Percentiles rank a stretch among this genome's conserved stretches.
These are phyloP conservation scores for Macrobrachium rosenbergii DNA, from an alignment of 1,140 invertebrate genomes.

Conservation along the genomic window DNA sequence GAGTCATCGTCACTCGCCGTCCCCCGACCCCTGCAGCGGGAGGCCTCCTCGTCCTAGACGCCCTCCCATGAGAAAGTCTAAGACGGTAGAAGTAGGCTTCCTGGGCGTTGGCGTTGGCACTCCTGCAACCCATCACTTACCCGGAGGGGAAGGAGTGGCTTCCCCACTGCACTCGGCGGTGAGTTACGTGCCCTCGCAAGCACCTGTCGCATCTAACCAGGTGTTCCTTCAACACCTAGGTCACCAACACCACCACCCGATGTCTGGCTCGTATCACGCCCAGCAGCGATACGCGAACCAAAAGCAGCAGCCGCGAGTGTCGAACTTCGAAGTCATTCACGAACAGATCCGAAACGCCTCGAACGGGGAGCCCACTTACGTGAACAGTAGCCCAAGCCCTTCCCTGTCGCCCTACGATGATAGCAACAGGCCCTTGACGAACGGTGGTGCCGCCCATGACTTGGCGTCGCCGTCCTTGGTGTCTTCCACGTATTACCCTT, in stretches of 20 bases:
- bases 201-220: not conserved
- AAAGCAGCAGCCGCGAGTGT: not conserved
- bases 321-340: constrained; percentile 21
- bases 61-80: constrained; percentile 44
- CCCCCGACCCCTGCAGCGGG: constrained; percentile 45
- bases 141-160: not conserved
- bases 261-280: not conserved
- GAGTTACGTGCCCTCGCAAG: not conserved
- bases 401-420: too few relatives aligned
- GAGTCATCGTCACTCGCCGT: constrained; percentile 30
- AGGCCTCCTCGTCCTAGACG: constrained; percentile 49
- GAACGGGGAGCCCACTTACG: not conserved
- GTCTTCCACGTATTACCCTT: not conserved
- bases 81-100: constrained; percentile 54
- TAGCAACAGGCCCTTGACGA: too few relatives aligned
- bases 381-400: too few relatives aligned
- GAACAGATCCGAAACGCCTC: not conserved
- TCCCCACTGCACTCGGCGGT: not conserved
- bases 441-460: too few relatives aligned
- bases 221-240: not conserved
- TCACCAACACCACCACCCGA: constrained; percentile 1
- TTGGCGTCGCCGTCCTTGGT: not conserved
- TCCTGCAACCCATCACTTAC: not conserved
- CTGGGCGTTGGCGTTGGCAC: constrained; percentile 14
- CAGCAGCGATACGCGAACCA: not conserved